Evolutionary conservation across 2,888 invertebrate genomes (phyloP).

Genomic region (Rhogogaster chlorosoma): DNA sequence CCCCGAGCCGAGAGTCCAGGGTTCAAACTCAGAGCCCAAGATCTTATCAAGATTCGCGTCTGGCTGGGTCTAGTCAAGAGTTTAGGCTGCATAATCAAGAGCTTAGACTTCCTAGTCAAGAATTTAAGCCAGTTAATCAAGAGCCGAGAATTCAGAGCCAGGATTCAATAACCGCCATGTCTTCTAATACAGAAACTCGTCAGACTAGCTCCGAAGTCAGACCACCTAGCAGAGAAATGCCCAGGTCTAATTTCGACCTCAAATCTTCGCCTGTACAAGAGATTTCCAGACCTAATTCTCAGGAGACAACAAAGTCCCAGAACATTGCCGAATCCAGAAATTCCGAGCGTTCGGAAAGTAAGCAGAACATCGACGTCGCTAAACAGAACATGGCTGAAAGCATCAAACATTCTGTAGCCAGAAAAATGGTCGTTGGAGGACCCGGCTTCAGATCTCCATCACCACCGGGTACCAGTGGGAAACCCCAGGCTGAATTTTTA

Average conservation of each 20-base stretch:
- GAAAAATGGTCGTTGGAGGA: constrained; percentile 83
- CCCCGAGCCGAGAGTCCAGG: constrained; percentile 49
- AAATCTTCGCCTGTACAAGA: constrained; percentile 62
- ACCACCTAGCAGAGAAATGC: constrained; percentile 62
- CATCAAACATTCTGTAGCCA: constrained; percentile 78
- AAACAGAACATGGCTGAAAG: constrained; percentile 81
- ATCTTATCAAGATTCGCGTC: constrained; percentile 59
- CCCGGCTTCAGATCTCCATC: constrained; percentile 81
- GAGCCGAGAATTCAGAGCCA: constrained; percentile 53
- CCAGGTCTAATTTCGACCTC: constrained; percentile 58
- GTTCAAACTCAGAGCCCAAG: constrained; percentile 58
- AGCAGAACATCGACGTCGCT: constrained; percentile 79
- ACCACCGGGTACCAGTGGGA: constrained; percentile 80
- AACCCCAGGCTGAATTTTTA: constrained; percentile 77
- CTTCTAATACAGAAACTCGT: constrained; percentile 56
- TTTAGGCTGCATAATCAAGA: constrained; percentile 62
- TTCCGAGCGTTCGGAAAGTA: constrained; percentile 68
- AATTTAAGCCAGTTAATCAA: constrained; percentile 61
- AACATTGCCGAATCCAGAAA: constrained; percentile 60
- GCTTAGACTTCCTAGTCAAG: constrained; percentile 64
- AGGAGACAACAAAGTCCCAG: constrained; percentile 52
- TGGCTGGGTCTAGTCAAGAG: constrained; percentile 56
- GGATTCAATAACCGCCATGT: constrained; percentile 59
- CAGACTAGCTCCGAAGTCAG: constrained; percentile 56
- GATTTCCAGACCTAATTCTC: constrained; percentile 22